These are phyloP conservation scores for Pogonomyrmex californicus DNA, from an alignment of 1,140 invertebrate genomes.

Conservation along the genomic window DNA sequence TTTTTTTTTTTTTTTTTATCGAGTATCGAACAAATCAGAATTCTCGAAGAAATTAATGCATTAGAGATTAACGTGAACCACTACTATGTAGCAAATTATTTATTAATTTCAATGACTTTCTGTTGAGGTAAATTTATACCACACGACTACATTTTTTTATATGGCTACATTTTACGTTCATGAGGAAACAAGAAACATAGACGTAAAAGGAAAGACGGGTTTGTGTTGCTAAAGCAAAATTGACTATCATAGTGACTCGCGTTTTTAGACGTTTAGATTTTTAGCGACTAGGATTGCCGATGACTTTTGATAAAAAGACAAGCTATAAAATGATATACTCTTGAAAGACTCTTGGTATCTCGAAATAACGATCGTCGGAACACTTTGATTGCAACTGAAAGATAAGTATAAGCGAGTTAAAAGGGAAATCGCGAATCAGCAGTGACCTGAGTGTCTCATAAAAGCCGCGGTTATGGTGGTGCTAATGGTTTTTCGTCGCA, in stretches of 20 bases:
- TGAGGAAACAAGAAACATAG: background rate
- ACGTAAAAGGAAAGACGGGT: background rate
- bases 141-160: background rate
- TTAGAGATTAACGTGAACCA: slow-evolving; percentile 1
- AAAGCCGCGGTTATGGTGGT: slow-evolving; percentile 24
- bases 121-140: background rate
- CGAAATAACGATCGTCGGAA: slow-evolving; percentile 12
- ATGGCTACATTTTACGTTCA: background rate
- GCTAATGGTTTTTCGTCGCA: slow-evolving; percentile 42
- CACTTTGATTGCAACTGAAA: slow-evolving; percentile 1
- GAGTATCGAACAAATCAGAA: background rate
- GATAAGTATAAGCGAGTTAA: background rate
- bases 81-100: background rate
- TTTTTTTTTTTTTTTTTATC: background rate
- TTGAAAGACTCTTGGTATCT: background rate
- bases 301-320: background rate
- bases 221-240: slow-evolving; percentile 1
- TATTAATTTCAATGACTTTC: background rate
- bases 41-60: background rate
- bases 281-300: background rate
- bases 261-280: background rate
- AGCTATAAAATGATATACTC: background rate
- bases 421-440: slow-evolving; percentile 30
- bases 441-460: slow-evolving; percentile 27
- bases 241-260: background rate